These are phyloP conservation scores for Craterocephalus amniculus DNA, from an alignment of 2,797 vertebrate species.

Conservation along the genomic window DNA sequence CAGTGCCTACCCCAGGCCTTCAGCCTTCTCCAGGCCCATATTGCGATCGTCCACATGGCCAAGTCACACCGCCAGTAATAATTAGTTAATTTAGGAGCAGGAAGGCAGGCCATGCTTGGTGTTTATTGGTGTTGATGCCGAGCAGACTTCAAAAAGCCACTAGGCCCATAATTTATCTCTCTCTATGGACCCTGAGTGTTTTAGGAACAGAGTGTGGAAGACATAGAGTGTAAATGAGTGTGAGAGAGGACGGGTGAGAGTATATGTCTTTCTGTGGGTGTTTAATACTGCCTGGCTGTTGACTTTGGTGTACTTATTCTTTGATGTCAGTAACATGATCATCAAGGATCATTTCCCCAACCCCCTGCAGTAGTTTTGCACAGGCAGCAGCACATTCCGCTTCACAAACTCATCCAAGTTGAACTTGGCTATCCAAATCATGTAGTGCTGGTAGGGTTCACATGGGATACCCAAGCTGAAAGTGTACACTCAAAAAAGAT, in stretches of 20 bases:
- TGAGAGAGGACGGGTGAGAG: constrained; percentile 61
- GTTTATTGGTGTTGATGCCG: constrained; percentile 81
- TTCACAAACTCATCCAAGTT: constrained; percentile 70
- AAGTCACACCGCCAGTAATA: constrained; percentile 77
- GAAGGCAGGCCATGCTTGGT: constrained; percentile 63
- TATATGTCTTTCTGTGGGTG: constrained; percentile 64
- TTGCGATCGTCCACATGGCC: constrained; percentile 53
- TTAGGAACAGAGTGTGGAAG: constrained; percentile 65
- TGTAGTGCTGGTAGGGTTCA: constrained; percentile 59
- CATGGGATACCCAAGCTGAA: constrained; percentile 76
- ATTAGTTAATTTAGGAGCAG: constrained; percentile 80
- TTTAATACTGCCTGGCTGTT: constrained; percentile 76
- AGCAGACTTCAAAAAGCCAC: constrained; percentile 80
- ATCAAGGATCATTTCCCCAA: constrained; percentile 69
- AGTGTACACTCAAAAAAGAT: constrained; percentile 77
- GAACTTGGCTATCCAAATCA: constrained; percentile 72
- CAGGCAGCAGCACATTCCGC: constrained; percentile 46
- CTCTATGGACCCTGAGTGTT: constrained; percentile 70
- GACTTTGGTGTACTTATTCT: constrained; percentile 76
- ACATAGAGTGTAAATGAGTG: constrained; percentile 67
- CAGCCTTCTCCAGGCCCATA: constrained; percentile 45
- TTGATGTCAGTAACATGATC: constrained; percentile 82
- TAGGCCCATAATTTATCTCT: constrained; percentile 75
- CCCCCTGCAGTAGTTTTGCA: constrained; percentile 71
- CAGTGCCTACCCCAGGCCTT: constrained; percentile 38